Base-by-base conservation (phyloP, 2,888 invertebrate genomes). In the Drosophila greeni region DNA sequence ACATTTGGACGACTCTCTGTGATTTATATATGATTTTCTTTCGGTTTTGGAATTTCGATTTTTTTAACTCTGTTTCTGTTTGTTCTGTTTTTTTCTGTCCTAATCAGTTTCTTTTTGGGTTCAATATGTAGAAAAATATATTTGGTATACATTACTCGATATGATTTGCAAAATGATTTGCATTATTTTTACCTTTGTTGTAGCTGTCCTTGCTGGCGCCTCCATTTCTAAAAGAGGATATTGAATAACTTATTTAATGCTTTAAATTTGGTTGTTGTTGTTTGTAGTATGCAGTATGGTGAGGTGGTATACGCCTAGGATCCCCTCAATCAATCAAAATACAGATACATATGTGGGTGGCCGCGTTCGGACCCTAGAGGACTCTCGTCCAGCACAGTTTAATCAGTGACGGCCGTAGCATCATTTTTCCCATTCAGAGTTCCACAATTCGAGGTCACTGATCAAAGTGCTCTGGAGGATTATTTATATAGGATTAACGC, bases 201-300 rank as follows among this genome's bases (percentile, higher is more conserved):
- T 91, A 95, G 95, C 95, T 95, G 94, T 95, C 95, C 94, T 93
- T 93, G 92, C 93, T 94, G 93, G 94, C 93, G 94, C 95, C 95
- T 94, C 95, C 95, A 92, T 93, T 92, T 94, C 95, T 88, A 88
- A 87, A 88, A 88, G 85, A 88, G 88, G 89, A 88, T 84, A 87
- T 87, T 86, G 85, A 59, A 87, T 87, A 81, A 85, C 86, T 87
- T 85, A 86, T 87, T 87, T 87, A 87, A 86, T 87, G 84, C 82
- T 79, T 80, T 82, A 60, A 74, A 79, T 65, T 73, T 78, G 79
- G 61, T 60, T 65, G n/a, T 69, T 34, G 39, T 67, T 66, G 66
- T 62, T 76, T 82, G 58, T 65, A 74, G 45, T 47, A 82, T 84
- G 76, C 78, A 82, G 77, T 78, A 49, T 57, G 49, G 66, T 57